phyloP scores from a whole-genome alignment of 2,888 invertebrate species.

The Cremastobaeus sp. region DNA sequence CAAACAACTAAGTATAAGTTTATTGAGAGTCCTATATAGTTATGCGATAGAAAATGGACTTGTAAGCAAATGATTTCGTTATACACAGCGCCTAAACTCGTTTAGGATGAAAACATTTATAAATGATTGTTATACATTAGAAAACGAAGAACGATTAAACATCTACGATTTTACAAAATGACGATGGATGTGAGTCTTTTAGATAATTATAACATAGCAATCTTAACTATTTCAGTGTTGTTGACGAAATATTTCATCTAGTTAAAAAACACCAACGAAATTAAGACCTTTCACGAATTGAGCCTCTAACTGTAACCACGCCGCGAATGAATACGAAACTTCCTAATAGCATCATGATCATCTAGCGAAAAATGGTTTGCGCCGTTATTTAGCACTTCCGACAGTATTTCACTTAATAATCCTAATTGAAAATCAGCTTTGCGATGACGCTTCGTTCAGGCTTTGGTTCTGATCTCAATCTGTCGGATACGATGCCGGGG shows the following conservation, averaged over 20 bases:
- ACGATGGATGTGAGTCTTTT: constrained; percentile 50
- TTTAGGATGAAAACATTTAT: constrained; percentile 15
- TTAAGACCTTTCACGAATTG: constrained; percentile 52
- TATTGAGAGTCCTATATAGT: too few species aligned
- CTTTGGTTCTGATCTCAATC: constrained; percentile 72
- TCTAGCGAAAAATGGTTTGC: constrained; percentile 28
- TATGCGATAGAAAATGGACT: too few species aligned
- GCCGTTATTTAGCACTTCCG: constrained; percentile 26
- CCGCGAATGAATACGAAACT: constrained; percentile 48
- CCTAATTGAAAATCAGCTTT: constrained; percentile 51
- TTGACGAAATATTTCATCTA: not conserved
- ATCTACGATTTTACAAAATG: constrained; percentile 31
- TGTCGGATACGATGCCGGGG: constrained; percentile 71
- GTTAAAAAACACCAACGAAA: constrained; percentile 33
- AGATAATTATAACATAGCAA: constrained; percentile 51
- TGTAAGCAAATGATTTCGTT: constrained; percentile 24
- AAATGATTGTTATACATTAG: constrained; percentile 14
- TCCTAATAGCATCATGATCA: constrained; percentile 45
- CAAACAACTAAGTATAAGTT: too few species aligned
- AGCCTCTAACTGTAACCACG: constrained; percentile 61
- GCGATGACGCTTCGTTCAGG: constrained; percentile 67
- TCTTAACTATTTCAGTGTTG: constrained; percentile 56
- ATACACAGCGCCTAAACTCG: not conserved
- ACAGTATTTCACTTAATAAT: constrained; percentile 28
- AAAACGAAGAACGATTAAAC: constrained; percentile 1